Base-by-base conservation (phyloP, 2,888 invertebrate species). In the Plagodis dolabraria region DNA sequence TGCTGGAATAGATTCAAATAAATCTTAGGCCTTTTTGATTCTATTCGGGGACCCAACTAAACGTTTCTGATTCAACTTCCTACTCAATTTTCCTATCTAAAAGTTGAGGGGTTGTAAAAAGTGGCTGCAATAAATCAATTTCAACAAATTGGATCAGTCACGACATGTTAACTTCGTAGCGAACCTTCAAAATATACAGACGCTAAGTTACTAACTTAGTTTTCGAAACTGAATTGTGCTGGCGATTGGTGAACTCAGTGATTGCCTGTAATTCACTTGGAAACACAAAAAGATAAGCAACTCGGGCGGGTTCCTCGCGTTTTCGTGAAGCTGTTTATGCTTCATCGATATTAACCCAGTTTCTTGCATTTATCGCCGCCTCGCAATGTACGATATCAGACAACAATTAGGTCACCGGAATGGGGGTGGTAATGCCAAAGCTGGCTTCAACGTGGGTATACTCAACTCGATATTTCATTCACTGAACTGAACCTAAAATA, bases 311-410 rank as follows among this genome's bases (percentile, higher is more conserved):
- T 69, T 69, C 63, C 63, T 65, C 69, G 66, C 76, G 72, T 77
- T 76, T 80, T 77, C 71, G 76, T 77, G 74, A 80, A 72, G 64
- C 70, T 82, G 78, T 82, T 79, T 79, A 78, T 76, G 75, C 80
- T 83, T 77, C 83, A 83, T 89, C 86, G 85, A 88, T 88, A 90
- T 89, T 89, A 91, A 89, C 91, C 91, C 77, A 88, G 80, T 87
- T 92, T 81, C 85, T 83, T 85, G 77, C 83, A 85, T 90, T 90
- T 87, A 89, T 87, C 86, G 88, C 80, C 85, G 83, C 86, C 86
- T 87, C 76, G 79, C 77, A 79, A 82, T 85, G 81, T 76, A 85
- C 80, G 79, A 80, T 87, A 87, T 82, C 82, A 83, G 80, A 80
- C 83, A 81, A 82, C 87, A 92, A 89, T 90, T 87, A 89, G 91